Evolutionary conservation across 2,888 invertebrate species (phyloP), one percentile per base, ranked within the genome.

Genomic region (Himalopsyche japonica): DNA sequence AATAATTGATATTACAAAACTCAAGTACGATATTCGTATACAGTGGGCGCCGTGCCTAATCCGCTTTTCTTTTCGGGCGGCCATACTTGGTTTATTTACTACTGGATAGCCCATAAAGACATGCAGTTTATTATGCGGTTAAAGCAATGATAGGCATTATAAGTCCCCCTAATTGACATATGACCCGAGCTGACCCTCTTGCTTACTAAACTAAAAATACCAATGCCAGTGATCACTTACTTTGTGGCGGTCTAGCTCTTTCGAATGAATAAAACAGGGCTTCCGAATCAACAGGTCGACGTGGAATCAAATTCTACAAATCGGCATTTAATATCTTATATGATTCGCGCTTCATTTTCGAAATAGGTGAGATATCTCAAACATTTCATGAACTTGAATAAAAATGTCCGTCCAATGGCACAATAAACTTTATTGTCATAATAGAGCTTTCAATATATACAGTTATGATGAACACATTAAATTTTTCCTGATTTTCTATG

Each of bases 161-260:
- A 86, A 82, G 82, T 81, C 79, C 79, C 43, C 77, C 80, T 81
- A 86, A 86, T 86, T 86, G 86, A 85, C 86, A 82, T 82, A 37
- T 80, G 85, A 86, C 86, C 85, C 86, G 48, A 47, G 70, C 79
- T 81, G 57, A 80, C 83, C 84, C 70, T 57, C 34, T 37, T 48
- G 43, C 76, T 43, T 30, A 43, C 30, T 20, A 48, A 78, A 64
- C 79, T 82, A 77, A 82, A 82, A 64, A 30, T 79, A 82, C 78
- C 30, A 30, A 79, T 79, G 82, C 30, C 49, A 24, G 79, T n/a
- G 82, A 78, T 79, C 64, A 27, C 47, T 77, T 34, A 57, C 57
- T 57, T 20, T 57, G 57, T 24, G 57, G 20, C 57, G 20, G 57
- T 15, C 12, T 20, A 49, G 49, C 49, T 49, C 49, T 57, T 57